Evolutionary conservation across 2,888 invertebrate genomes (phyloP).

Genomic region (Amorpha juglandis): DNA sequence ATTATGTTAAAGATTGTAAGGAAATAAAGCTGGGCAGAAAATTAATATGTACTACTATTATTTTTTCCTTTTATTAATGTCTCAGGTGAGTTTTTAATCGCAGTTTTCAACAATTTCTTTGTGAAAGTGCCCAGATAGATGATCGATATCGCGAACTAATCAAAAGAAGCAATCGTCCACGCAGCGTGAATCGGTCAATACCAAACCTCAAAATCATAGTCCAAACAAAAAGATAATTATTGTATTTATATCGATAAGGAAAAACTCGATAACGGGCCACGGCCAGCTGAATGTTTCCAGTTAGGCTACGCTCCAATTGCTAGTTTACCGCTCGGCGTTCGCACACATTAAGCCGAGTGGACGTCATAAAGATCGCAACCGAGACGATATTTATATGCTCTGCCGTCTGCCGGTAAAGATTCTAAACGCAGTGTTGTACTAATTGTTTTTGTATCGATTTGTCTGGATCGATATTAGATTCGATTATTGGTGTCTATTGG

Average conservation of each 20-base stretch:
- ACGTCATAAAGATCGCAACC: slow-evolving; percentile 26
- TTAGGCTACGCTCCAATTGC: slow-evolving; percentile 74
- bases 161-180: background rate
- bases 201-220: background rate
- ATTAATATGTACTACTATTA: too few species aligned
- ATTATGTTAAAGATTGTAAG: too few species aligned
- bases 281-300: slow-evolving; percentile 54
- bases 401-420: slow-evolving; percentile 3
- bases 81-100: background rate
- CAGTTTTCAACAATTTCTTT: too few species aligned
- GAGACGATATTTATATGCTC: slow-evolving; percentile 15
- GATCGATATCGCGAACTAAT: background rate
- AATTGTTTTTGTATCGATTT: slow-evolving; percentile 2
- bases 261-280: slow-evolving; percentile 55
- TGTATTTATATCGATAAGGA: slow-evolving; percentile 44
- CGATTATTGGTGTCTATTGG: too few species aligned
- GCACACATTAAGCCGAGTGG: slow-evolving; percentile 33
- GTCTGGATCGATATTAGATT: background rate
- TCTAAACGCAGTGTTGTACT: background rate
- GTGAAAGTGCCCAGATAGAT: too few species aligned
- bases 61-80: background rate
- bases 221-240: slow-evolving; percentile 22
- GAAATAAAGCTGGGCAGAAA: too few species aligned
- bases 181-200: background rate
- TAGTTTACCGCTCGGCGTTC: slow-evolving; percentile 49